A percentile compares a stretch with the other conserved stretches of the same genome.
These are phyloP conservation scores for Dasyurus viverrinus DNA, from an alignment of 2,113 vertebrate genomes.

Conservation along the genomic window DNA sequence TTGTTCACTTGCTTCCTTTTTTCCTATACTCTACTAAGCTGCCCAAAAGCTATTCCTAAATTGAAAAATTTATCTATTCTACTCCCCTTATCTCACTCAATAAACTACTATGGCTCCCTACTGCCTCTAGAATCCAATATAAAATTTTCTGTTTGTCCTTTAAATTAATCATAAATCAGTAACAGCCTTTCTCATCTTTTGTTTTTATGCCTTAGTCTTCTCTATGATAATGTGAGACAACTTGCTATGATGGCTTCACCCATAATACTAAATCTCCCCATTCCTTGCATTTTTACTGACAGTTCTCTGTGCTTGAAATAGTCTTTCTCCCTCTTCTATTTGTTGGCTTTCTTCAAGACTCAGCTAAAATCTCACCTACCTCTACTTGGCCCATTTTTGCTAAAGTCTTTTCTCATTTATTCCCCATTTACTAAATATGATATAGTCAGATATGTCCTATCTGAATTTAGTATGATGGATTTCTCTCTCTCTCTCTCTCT, in stretches of 20 bases:
- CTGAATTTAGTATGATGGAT: background rate
- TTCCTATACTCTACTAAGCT: background rate
- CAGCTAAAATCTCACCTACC: background rate
- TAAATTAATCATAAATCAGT: background rate
- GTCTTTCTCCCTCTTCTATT: background rate
- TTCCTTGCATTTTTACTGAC: background rate
- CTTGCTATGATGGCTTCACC: too few species aligned
- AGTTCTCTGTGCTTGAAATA: background rate
- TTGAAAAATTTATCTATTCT: too few species aligned
- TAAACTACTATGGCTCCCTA: background rate
- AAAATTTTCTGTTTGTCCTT: background rate
- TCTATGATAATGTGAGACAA: background rate
- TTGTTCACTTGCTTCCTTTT: background rate
- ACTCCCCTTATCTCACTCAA: too few species aligned
- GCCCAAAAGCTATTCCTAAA: background rate
- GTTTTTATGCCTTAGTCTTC: too few species aligned
- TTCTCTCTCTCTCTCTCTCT: too few species aligned
- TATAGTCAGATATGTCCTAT: background rate
- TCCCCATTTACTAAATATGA: background rate
- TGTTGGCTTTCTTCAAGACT: background rate
- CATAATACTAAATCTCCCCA: background rate
- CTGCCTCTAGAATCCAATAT: background rate
- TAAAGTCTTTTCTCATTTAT: background rate
- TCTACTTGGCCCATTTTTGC: background rate
- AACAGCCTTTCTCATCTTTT: too few species aligned